Evolutionary conservation across 1,140 invertebrate species (phyloP), one percentile per base, ranked within the genome.

Genomic region (Aphaenogaster ashmeadi): DNA sequence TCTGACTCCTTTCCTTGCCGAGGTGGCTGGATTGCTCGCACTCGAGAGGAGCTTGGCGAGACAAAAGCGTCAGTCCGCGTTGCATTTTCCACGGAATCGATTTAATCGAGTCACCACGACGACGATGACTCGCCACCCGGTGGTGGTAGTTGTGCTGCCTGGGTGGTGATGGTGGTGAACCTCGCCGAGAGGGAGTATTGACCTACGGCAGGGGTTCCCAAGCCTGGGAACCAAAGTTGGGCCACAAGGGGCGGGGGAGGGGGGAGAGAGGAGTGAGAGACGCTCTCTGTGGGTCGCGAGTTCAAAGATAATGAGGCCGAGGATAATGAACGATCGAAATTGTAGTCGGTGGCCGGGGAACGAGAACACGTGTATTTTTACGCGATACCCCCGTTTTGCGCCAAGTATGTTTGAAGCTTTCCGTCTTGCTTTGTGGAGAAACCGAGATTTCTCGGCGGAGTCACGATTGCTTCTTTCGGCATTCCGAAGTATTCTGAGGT

Each of bases 1-100:
- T 27, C 27, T 6, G 44, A 60, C 58, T 41, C 1, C 36, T 41
- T 74, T 33, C 33, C 33, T 3, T 52, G 33, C 8, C 13, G 8
- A n/a, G 27, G 8, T 15, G 41, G 13, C 27, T 74, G 2, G 38
- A 36, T 36, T 8, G 54, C 38, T 47, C n/a, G 36, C 36, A 50
- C 21, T 58, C 52, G 27, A 72, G 50, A 72, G 5, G 50, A 58
- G 52, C 41, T 74, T 71, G 13, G 11, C 38, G 38, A 58, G 66
- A 72, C 21, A 72, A 47, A 74, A 84, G 69, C 74, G 15, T 72
- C 52, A 8, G 27, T 47, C 11, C 56, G 54, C 80, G 58, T 54
- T 86, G 74, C 74, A 86, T 56, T 86, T 78, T 86, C 74, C 83
- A 79, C 75, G 74, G 58, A 75, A 86, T 86, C 75, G 83, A 84